Evolutionary conservation across 23 tunicate species (phyloP).

Genomic region (Halocynthia roretzi): DNA sequence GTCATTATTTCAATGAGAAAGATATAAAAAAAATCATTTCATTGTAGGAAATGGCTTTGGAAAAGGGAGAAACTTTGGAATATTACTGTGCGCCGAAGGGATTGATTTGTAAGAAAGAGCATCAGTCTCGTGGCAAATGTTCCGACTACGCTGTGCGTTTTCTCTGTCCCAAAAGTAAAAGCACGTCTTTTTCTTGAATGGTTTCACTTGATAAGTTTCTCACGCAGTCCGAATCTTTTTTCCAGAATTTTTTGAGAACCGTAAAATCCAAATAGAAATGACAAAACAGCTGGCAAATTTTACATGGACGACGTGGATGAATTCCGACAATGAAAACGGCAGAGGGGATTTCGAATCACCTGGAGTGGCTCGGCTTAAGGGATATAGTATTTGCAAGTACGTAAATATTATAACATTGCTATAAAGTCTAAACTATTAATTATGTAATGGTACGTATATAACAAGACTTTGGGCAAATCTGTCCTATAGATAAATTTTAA

Average conservation of each 20-base stretch:
- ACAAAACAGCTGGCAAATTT: neutral
- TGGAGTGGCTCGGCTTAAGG: constrained; percentile 7
- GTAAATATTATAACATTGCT: neutral
- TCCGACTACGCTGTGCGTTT: constrained; percentile 70
- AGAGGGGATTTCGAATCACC: constrained; percentile 47
- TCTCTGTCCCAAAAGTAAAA: constrained; percentile 57
- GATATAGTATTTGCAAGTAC: constrained; percentile 33
- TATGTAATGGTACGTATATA: no score
- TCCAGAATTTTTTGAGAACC: constrained; percentile 6
- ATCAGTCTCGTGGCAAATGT: constrained; percentile 55
- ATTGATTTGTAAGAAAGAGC: constrained; percentile 45
- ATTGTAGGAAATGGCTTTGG: constrained; percentile 48
- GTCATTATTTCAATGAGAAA: neutral
- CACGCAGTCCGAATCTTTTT: neutral
- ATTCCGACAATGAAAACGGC: constrained; percentile 13
- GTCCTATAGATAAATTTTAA: no score
- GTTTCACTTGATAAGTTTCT: neutral
- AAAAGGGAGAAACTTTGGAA: constrained; percentile 40
- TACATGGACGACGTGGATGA: constrained; percentile 48
- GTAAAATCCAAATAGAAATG: neutral
- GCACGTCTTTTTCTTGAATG: neutral
- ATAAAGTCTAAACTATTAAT: no score
- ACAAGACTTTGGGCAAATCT: no score
- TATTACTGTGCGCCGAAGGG: constrained; percentile 34
- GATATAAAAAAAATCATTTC: neutral